Evolutionary conservation across 1,140 invertebrate species (phyloP), one percentile per base, ranked within the genome.

Genomic region (Gryon sp.): DNA sequence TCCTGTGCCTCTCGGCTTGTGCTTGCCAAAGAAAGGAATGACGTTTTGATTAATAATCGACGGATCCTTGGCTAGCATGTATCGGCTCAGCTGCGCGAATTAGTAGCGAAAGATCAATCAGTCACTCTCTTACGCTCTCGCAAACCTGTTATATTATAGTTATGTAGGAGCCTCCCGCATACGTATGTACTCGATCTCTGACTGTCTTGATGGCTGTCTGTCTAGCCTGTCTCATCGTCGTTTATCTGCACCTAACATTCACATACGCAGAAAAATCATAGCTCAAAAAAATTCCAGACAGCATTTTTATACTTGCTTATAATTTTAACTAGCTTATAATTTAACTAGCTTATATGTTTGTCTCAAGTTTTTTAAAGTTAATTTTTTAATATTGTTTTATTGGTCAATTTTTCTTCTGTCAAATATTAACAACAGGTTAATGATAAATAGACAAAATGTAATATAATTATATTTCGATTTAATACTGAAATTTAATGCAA

Each of bases 21-120:
- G 59, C 60, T 46, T 59, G 70, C 59, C 70, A 62, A 72, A 70
- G 57, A 74, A 75, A 66, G 65, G 57, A 75, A 68, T 68, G 68
- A 78, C 72, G 60, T 73, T 78, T 78, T 78, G 79, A 80, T 80
- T 78, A 74, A 80, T 80, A 80, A 80, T 80, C 70, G 59, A 55
- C 53, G 65, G 53, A 76, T 74, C 65, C 62, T 72, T 78, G 57
- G 55, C 62, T 34, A 53, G 66, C 40, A 20, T 73, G 41, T 63
- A 63, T 73, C 63, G 65, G 28, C 68, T 73, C 30, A 34, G 38
- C 68, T 66, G 55, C 55, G 72, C 65, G 70, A 69, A 70, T 69
- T 74, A 65, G 69, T 65, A 70, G 76, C 69, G 60, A 79, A 79
- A 79, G 72, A 75, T 79, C 62, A 72, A 79, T 79, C 77, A 74